Conservation (phyloP, 2,113 vertebrate species). For the Salminus brasiliensis region DNA sequence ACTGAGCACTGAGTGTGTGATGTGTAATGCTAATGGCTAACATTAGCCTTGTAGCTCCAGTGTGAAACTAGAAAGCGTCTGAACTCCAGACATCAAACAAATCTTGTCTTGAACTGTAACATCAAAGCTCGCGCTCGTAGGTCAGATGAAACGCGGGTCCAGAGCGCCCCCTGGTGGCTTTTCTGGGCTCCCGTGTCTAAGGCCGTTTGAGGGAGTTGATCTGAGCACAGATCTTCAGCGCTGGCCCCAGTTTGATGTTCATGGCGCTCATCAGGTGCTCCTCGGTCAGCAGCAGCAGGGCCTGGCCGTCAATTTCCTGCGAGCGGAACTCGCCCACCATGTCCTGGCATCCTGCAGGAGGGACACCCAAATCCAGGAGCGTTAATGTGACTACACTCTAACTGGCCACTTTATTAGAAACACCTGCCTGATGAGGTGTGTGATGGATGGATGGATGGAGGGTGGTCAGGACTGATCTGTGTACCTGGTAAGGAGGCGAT, state of each 20-base stretch:
- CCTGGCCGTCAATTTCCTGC: slow-evolving; percentile 94
- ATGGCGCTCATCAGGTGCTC: slow-evolving; percentile 94
- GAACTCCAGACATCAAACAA: neutral
- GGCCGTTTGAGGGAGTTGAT: slow-evolving; percentile 89
- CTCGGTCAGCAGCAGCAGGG: slow-evolving; percentile 90
- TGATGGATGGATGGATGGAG: no score
- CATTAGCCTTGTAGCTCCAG: no score
- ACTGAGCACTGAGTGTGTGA: no score
- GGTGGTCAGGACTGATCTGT: no score
- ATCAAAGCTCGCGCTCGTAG: neutral
- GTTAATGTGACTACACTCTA: no score
- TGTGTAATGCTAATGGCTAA: no score
- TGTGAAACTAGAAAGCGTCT: no score
- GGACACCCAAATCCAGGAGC: neutral
- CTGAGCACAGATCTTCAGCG: slow-evolving; percentile 90
- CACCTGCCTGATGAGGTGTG: no score
- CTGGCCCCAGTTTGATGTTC: slow-evolving; percentile 94
- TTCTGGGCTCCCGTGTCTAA: slow-evolving; percentile 53
- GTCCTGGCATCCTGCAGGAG: slow-evolving; percentile 82
- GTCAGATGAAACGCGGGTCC: neutral
- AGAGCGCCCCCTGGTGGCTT: neutral
- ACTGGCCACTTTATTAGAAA: no score
- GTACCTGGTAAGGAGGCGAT: slow-evolving; percentile 89
- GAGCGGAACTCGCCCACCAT: slow-evolving; percentile 87
- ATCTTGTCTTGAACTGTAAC: no score